Evolutionary conservation across 2,888 invertebrate species (phyloP), one percentile per base, ranked within the genome.

Genomic region (Laspeyria flexula): DNA sequence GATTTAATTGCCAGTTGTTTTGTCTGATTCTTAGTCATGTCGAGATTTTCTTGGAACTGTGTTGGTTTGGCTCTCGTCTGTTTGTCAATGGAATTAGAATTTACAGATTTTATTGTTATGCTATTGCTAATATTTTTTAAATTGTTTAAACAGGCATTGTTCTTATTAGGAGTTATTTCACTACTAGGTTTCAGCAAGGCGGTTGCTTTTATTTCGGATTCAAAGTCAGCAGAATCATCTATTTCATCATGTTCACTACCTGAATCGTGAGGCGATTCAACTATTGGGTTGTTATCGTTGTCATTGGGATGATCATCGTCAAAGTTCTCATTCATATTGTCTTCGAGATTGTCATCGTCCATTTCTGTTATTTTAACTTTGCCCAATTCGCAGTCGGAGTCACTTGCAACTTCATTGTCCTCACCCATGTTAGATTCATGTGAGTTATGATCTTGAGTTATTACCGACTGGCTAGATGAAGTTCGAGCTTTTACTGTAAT

Each of bases 401-500:
- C 82, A 53, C 78, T 77, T 1, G 66, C 73, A 23, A 38, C 60
- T 35, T 74, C 66, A 41, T 74, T 55, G 27, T 50, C 1, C 3
- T 25, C 47, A 18, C 64, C 63, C 46, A 59, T 44, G 52, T 68
- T 63, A 4, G 50, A 63, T 44, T 77, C 66, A 54, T 71, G 66
- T 42, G 65, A 60, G 45, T 72, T 60, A 18, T 69, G 46, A 35
- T 75, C 73, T 46, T 72, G 64, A 23, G 63, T 57, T 45, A 60
- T 62, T 9, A 51, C 5, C 21, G 66, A 60, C 18, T 62, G 60
- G 64, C 51, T 78, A 18, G 81, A 79, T 15, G 79, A 68, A 58
- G 79, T 86, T 48, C 73, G 74, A 3, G 88, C 80, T 68, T 88
- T 90, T 0, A 90, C 73, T 37, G 85, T 88, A 29, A 90, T 83